Base-by-base conservation (phyloP, 64 coral and sea anemone species). In the Stichodactyla helianthus region DNA sequence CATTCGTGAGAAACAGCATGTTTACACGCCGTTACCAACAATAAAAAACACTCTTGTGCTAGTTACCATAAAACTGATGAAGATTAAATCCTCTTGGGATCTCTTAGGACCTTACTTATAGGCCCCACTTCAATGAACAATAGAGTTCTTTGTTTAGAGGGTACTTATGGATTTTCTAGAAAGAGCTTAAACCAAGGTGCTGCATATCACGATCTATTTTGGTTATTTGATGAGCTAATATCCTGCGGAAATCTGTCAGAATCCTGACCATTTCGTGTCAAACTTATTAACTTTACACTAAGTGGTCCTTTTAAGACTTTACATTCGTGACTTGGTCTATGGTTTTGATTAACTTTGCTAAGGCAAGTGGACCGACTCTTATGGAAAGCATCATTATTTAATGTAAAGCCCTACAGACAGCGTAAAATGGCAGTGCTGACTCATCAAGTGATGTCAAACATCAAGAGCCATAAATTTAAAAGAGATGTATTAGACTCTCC, bases 1-100 rank as follows among this genome's bases (percentile, higher is more conserved):
- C 68, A 26, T 74, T 74, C 27, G 62, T 76, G 27, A 60, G 18
- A 53, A 54, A 52, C 78, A 10, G n/a, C 10, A 44, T 89, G 84
- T 86, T 87, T 91, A 22, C 54, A 59, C 55, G 20, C 89, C 82
- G 89, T 91, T 91, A 84, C 84, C 51, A 91, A 78, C 50, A 91
- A 79, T 52, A 80, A 51, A 74, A 54, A 22, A 53, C 59, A 82
- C 17, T 82, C 17, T 54, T 54, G 52, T 74, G 68, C 25, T 74
- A 27, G 22, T 65, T 18, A 65, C 62, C 62, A n/a, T 6, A 22
- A n/a, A 23, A 18, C n/a, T n/a, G 62, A 44, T 74, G 25, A 31
- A 31, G 0, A 27, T 19, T 74, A 23, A 74, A 74, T 81, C 51
- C 78, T 81, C 35, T 81, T 54, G 52, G 78, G 68, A 74, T 23